Evolutionary conservation across 2,113 vertebrate species (phyloP).

Genomic region (Leucoraja erinaceus): DNA sequence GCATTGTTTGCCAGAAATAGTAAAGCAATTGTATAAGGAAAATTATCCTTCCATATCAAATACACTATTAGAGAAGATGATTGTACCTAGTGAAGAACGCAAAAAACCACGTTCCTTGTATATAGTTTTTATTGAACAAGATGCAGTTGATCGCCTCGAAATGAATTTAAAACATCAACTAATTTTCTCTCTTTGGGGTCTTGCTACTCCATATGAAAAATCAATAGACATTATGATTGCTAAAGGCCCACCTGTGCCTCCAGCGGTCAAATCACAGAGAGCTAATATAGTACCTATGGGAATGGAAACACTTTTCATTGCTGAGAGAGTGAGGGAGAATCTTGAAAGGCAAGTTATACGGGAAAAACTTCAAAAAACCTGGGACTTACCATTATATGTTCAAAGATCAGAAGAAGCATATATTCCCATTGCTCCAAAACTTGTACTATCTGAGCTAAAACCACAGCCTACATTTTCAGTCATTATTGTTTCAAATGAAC

Average conservation of each 20-base stretch:
- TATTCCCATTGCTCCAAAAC: not conserved
- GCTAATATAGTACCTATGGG: not conserved
- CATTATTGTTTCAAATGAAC: not conserved
- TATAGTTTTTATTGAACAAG: not conserved
- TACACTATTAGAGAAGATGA: not conserved
- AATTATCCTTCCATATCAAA: not conserved
- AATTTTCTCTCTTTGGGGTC: slow-evolving; percentile 31
- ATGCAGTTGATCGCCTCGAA: not conserved
- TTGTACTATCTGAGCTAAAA: not conserved
- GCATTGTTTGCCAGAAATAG: slow-evolving; percentile 1
- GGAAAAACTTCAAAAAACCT: slow-evolving; percentile 23
- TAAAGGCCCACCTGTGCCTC: not conserved
- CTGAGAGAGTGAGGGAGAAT: not conserved
- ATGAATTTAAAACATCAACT: not conserved
- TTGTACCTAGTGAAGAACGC: slow-evolving; percentile 3
- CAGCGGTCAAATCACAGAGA: not conserved
- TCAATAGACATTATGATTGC: not conserved
- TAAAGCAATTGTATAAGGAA: not conserved
- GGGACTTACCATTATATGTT: slow-evolving; percentile 13
- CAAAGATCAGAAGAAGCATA: slow-evolving; percentile 19
- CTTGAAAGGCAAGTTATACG: slow-evolving; percentile 1
- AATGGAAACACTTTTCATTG: not conserved
- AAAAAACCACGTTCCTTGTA: slow-evolving; percentile 3
- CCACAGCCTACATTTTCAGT: not conserved
- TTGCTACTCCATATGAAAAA: not conserved